phyloP scores from a whole-genome alignment of 2,888 invertebrate genomes.

The Leucophora obtusa region DNA sequence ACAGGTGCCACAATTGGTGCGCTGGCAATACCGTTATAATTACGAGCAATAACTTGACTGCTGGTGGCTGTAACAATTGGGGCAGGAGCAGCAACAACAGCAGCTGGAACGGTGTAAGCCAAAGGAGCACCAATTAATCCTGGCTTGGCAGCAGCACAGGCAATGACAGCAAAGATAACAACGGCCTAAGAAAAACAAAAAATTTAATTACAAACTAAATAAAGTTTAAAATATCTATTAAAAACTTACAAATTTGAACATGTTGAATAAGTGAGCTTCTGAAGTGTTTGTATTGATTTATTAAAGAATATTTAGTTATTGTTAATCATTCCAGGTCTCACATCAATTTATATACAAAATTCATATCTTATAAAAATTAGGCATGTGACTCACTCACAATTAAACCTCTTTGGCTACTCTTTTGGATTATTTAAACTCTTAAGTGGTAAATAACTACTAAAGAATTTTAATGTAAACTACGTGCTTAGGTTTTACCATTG shows the following conservation, averaged over 20 bases:
- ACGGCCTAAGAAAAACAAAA: conserved; percentile 58
- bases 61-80: conserved; percentile 69
- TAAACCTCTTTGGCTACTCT: no score
- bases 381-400: no score
- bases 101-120: conserved; percentile 32
- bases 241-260: background rate
- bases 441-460: background rate
- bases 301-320: background rate
- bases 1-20: conserved; percentile 68
- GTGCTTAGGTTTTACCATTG: background rate
- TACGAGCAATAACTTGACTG: conserved; percentile 70
- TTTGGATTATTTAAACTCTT: no score
- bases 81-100: conserved; percentile 58
- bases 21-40: conserved; percentile 71
- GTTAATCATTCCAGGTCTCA: background rate
- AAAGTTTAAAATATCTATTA: no score
- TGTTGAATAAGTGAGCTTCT: background rate
- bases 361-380: background rate
- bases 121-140: conserved; percentile 56
- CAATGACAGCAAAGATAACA: conserved; percentile 68
- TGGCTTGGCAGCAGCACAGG: conserved; percentile 69
- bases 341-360: background rate
- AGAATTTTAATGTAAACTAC: background rate
- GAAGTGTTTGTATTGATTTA: background rate
- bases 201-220: no score